Percentiles rank a stretch among this genome's conserved stretches.
Conservation (phyloP, 35 echinoderm and acorn worm species). For the Chiridota heheva region DNA sequence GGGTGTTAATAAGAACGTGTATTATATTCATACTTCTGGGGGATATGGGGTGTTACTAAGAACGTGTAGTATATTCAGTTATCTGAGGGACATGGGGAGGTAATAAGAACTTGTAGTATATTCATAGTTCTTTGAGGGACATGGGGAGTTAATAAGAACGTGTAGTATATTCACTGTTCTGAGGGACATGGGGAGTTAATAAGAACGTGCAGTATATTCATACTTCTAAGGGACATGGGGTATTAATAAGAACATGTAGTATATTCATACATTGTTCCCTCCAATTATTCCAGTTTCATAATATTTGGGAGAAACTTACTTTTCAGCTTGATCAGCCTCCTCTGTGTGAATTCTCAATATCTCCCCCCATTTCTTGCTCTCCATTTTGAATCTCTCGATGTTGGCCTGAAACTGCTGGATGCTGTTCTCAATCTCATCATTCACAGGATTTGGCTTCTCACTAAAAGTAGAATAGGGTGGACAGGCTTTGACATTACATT, state of each 20-base stretch:
- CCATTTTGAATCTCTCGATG: background rate
- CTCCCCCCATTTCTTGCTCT: constrained; percentile 46
- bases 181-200: background rate
- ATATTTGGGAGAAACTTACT: background rate
- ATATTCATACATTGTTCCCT: background rate
- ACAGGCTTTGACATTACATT: background rate
- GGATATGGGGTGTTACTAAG: too few relatives aligned
- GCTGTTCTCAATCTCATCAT: constrained; percentile 27
- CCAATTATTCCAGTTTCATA: background rate
- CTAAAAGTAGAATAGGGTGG: background rate
- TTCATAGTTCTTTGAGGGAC: too few relatives aligned
- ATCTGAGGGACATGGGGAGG: too few relatives aligned
- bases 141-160: too few relatives aligned
- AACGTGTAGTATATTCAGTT: too few relatives aligned
- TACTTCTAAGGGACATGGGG: background rate
- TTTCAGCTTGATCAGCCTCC: constrained; percentile 20
- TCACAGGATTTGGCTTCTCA: constrained; percentile 24
- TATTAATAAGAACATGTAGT: background rate
- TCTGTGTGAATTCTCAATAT: background rate
- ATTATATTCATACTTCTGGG: too few relatives aligned
- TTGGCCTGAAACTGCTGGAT: background rate
- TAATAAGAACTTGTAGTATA: too few relatives aligned
- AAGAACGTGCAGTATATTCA: background rate
- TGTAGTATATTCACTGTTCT: background rate
- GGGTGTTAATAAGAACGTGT: too few relatives aligned